Evolutionary conservation across 2,113 vertebrate genomes (phyloP), one percentile per base, ranked within the genome.

Genomic region (Thamnaconus septentrionalis): DNA sequence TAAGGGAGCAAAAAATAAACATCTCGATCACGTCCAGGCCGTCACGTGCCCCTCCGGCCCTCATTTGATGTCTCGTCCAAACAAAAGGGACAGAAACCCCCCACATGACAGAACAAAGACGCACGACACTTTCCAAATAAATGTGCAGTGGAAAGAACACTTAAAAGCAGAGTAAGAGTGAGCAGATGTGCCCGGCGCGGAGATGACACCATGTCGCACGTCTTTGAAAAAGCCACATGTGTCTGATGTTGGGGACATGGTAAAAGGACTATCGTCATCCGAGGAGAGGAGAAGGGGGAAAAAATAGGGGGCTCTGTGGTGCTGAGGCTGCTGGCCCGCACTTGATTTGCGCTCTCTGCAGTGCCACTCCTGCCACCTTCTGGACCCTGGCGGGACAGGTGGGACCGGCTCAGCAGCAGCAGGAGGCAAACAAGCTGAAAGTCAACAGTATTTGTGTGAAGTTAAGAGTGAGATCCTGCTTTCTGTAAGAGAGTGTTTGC

Each of bases 361-460:
- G 79, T 82, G 77, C 75, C 68, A 80, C 65, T 88, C 80, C 86
- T 91, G 91, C 87, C 87, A 89, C 78, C 91, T 92, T 80, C 87
- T 88, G 88, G 88, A 80, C 40, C 48, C 67, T 48, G 44, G 65
- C 45, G 68, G 80, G 73, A 81, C 53, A 66, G 63, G 57, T 8
- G 66, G 31, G 45, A 8, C 40, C 45, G 8, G 49, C 53, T 65
- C 57, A 50, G 44, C 48, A 41, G 39, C 9, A n/a, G 48, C 6
- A n/a, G 48, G 8, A 52, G 8, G 31, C 69, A 75, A 3, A 0
- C 41, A 41, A 18, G 42, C 18, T 10, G 51, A 40, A 51, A 47
- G 53, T 60, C 41, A 56, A 7, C 5, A 64, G 31, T 2, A 4
- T 58, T 1, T 31, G 43, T 48, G 5, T 45, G 18, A 31, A 31